phyloP scores from a whole-genome alignment of 2,888 invertebrate species.

The Endotricha flammealis region DNA sequence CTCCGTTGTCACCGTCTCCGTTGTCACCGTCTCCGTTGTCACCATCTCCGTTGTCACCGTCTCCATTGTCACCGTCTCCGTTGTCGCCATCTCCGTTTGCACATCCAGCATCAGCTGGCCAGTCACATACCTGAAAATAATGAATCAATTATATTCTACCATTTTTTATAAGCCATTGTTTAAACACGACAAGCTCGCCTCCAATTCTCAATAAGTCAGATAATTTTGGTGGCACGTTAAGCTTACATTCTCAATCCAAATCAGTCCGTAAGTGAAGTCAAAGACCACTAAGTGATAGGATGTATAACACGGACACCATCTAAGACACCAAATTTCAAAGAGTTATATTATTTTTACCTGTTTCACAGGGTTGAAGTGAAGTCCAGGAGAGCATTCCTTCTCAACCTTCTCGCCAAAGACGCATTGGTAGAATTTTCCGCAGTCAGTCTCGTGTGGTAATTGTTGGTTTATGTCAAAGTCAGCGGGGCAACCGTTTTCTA shows the following conservation, averaged over 20 bases:
- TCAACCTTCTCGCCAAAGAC: slow-evolving; percentile 22
- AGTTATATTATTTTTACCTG: too few relatives aligned
- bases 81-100: slow-evolving; percentile 12
- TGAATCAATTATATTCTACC: slow-evolving; percentile 2
- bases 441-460: slow-evolving; percentile 31
- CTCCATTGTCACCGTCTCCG: too few relatives aligned
- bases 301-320: too few relatives aligned
- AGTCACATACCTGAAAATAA: slow-evolving; percentile 24
- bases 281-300: too few relatives aligned
- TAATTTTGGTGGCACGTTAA: too few relatives aligned
- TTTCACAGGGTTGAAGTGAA: slow-evolving; percentile 24
- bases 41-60: too few relatives aligned
- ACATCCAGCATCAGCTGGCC: slow-evolving; percentile 27
- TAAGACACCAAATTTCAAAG: too few relatives aligned
- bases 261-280: too few relatives aligned
- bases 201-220: too few relatives aligned
- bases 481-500: slow-evolving; percentile 31
- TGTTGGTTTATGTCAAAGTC: slow-evolving; percentile 24
- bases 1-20: slow-evolving; percentile 12
- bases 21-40: slow-evolving; percentile 12
- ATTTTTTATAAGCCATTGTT: neutral
- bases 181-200: too few relatives aligned
- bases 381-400: slow-evolving; percentile 21
- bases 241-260: too few relatives aligned
- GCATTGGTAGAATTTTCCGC: slow-evolving; percentile 31